Base-by-base conservation (phyloP, 2,113 vertebrate species). In the Hylia prasina region DNA sequence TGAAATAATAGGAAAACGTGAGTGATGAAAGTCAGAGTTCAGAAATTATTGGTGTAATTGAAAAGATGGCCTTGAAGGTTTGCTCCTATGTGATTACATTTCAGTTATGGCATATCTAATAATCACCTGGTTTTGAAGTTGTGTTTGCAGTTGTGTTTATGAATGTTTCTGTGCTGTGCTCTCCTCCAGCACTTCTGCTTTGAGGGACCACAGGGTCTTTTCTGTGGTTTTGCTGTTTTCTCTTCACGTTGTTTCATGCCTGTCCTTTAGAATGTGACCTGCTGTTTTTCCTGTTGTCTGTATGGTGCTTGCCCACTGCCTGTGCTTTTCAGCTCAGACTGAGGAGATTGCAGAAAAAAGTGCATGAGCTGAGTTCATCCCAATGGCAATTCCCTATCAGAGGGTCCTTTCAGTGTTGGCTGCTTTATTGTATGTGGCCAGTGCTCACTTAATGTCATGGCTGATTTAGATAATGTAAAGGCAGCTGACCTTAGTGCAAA, bases 391-490 rank as follows among this genome's bases (percentile, higher is more conserved):
- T 76, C 30, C 35, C 19, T 80, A 0, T n/a, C 54, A 85, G n/a
- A 69, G 28, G 15, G 10, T 70, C 25, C 57, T 87, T 91, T 88
- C 23, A 53, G 7, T 89, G 61, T 39, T 47, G 47, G 33, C 50
- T 76, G 28, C 64, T 10, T 79, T 54, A 53, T 56, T 86, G 64
- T 47, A 77, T 37, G 79, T 87, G 81, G 21, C 89, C 75, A 89
- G 30, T 20, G 40, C 76, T 95, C 50, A 65, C 35, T 83, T 70
- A 69, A 84, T 94, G 94, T 93, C 82, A 75, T 94, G 79, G 68
- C 77, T 97, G 91, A 50, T 95, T 95, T 91, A 86, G 71, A 44
- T 93, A 87, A 91, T 54, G 42, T 20, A 57, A 65, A 93, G 57
- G 47, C 79, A 82, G 48, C 50, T 82, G 89, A 79, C 61, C 54